Evolutionary conservation across 1,140 invertebrate genomes (phyloP), one percentile per base, ranked within the genome.

Genomic region (Caerostris extrusa): DNA sequence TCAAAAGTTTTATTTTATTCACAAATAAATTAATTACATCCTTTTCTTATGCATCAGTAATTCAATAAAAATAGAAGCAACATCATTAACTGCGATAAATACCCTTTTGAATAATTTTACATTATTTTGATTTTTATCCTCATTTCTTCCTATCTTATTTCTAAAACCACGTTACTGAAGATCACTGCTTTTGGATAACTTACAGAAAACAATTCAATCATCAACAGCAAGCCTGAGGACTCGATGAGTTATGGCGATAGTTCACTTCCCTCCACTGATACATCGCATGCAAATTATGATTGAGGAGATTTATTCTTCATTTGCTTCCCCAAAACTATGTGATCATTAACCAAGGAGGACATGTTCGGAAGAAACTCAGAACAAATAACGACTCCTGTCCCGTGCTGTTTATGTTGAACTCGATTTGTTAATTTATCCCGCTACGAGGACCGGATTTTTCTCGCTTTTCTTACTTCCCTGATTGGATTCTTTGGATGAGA

Each of bases 381-480:
- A 53, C 61, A 89, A 69, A 81, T 81, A 90, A 90, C 56, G 67
- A 60, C n/a, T 81, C 57, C 56, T 87, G 85, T 87, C 57, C 58
- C 34, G 19, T 19, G 55, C 17, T 90, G 69, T 90, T 90, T 90
- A 64, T 57, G 55, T 10, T 81, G 89, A 90, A 90, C 89, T 90
- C 89, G 69, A 90, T 81, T 90, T 90, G 69, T 90, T 90, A 90
- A 90, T 90, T 90, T 61, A 90, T 90, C 81, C 56, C 69, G 34
- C 3, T 8, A 8, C 56, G 5, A 69, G 19, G 69, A 34, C 34
- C 34, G 0, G 34, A 34, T 2, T 34, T 34, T 90, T 82, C 69
- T 90, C 81, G n/a, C 64, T 61, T 34, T 34, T 34, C 34, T 34
- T 34, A 34, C 34, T 34, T 5, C 64, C n/a, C 87, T 71, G 87